phyloP scores from a whole-genome alignment of 1,140 invertebrate species.

The Drosophila athabasca region DNA sequence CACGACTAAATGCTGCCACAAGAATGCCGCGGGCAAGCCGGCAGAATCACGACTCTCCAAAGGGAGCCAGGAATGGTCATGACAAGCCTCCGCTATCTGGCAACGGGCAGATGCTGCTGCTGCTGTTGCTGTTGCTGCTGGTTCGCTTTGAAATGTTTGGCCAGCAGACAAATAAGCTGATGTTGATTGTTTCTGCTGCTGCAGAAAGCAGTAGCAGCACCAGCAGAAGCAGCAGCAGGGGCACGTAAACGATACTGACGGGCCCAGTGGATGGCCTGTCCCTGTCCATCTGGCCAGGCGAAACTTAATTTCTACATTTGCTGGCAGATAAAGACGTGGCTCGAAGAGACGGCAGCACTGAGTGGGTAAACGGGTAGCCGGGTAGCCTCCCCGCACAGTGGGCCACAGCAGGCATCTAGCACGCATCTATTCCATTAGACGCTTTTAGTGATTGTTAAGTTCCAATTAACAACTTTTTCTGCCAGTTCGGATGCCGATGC shows the following conservation, averaged over 20 bases:
- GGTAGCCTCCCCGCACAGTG: slow-evolving; percentile 57
- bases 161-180: slow-evolving; percentile 73
- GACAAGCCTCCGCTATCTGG: slow-evolving; percentile 39
- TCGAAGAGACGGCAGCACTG: not conserved
- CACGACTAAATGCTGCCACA: slow-evolving; percentile 31
- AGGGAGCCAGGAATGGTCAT: slow-evolving; percentile 36
- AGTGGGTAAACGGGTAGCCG: slow-evolving; percentile 73
- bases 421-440: slow-evolving; percentile 76
- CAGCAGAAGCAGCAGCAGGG: slow-evolving; percentile 9
- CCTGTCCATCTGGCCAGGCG: slow-evolving; percentile 49
- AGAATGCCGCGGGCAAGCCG: slow-evolving; percentile 35
- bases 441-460: slow-evolving; percentile 82
- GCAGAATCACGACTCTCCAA: slow-evolving; percentile 46
- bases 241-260: slow-evolving; percentile 78
- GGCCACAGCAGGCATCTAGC: slow-evolving; percentile 24
- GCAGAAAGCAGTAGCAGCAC: too few relatives aligned
- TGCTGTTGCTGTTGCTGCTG: not conserved
- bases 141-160: slow-evolving; percentile 61
- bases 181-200: slow-evolving; percentile 61
- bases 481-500: slow-evolving; percentile 33
- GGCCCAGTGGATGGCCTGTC: slow-evolving; percentile 16
- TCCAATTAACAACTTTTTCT: slow-evolving; percentile 82
- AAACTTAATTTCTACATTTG: slow-evolving; percentile 82
- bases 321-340: slow-evolving; percentile 58
- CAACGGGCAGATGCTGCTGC: slow-evolving; percentile 35